Percentiles rank a stretch among this genome's conserved stretches.
phyloP scores from a whole-genome alignment of 2,113 vertebrate genomes.

The Ploceus nigricollis region DNA sequence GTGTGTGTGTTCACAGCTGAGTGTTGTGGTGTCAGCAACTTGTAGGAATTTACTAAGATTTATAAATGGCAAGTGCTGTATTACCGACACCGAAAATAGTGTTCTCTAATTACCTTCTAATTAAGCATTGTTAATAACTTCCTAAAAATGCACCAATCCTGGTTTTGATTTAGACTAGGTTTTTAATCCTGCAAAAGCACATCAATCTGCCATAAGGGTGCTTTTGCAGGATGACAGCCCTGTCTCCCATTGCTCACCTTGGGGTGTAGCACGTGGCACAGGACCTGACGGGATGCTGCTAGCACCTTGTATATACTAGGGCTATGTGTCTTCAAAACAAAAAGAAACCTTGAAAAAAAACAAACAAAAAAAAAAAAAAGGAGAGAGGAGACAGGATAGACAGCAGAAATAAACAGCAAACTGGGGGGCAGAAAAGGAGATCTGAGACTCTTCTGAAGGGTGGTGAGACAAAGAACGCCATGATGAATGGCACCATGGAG shows the following conservation, averaged over 20 bases:
- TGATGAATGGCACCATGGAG: not conserved
- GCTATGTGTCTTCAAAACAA: not conserved
- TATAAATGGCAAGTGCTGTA: not conserved
- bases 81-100: fast-evolving
- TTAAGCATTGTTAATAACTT: not conserved
- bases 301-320: not conserved
- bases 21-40: not conserved
- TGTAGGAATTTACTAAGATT: not conserved
- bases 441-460: not conserved
- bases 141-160: not conserved
- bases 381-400: not conserved
- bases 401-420: not conserved
- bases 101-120: not conserved
- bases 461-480: fast-evolving
- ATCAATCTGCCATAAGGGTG: not conserved
- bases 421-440: not conserved
- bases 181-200: not conserved
- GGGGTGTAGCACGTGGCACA: fast-evolving
- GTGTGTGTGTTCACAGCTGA: fast-evolving
- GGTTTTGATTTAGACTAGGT: not conserved
- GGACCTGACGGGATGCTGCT: not conserved
- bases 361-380: not conserved
- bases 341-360: not conserved
- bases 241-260: fast-evolving
- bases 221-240: not conserved